Conservation (phyloP, 1,140 invertebrate species). For the Chionoecetes opilio region DNA sequence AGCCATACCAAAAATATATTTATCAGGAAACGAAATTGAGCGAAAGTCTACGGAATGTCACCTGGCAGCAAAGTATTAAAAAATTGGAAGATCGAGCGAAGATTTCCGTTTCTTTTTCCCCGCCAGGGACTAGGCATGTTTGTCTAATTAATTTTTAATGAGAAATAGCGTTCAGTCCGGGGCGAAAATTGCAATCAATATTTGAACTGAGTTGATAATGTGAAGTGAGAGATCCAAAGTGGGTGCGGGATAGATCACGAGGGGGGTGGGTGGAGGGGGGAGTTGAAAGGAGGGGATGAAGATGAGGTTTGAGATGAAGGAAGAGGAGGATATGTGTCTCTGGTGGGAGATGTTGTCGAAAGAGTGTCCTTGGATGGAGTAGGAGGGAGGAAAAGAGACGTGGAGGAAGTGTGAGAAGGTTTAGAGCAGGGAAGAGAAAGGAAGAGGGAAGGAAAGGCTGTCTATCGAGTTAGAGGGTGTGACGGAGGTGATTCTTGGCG, state of each 20-base stretch:
- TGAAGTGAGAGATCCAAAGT: conserved; percentile 46
- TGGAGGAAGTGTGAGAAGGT: too few species aligned
- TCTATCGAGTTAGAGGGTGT: neutral
- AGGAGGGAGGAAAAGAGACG: neutral
- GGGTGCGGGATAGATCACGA: too few species aligned
- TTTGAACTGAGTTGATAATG: conserved; percentile 74
- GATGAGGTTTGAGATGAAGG: neutral
- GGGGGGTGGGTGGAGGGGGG: neutral
- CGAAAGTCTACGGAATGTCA: neutral
- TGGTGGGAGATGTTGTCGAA: neutral
- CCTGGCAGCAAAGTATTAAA: neutral
- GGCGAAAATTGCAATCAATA: conserved; percentile 77
- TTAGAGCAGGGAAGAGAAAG: too few species aligned
- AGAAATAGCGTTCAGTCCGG: conserved; percentile 73
- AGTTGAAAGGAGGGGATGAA: neutral
- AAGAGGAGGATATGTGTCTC: neutral
- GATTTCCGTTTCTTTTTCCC: neutral
- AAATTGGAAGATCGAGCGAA: neutral
- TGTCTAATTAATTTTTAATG: conserved; percentile 78
- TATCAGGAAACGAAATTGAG: neutral
- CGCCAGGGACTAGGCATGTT: conserved; percentile 66
- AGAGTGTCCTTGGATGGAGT: neutral
- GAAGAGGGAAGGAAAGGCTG: neutral
- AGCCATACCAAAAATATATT: neutral
- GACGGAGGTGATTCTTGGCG: neutral